These are phyloP conservation scores for Delphinapterus leucas DNA, from an alignment of 2,113 vertebrate genomes.

Conservation along the genomic window DNA sequence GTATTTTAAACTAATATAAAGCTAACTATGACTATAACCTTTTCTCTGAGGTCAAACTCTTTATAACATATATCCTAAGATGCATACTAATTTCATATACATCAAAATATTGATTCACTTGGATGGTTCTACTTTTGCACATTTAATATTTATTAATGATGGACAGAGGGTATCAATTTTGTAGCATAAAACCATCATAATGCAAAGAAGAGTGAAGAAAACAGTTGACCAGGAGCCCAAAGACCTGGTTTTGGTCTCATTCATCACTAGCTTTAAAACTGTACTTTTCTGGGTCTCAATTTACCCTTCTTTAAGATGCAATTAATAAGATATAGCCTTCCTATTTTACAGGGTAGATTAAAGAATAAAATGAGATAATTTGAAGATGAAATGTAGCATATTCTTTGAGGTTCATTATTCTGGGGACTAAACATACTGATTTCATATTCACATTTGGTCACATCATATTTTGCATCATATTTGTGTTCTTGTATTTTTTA, in stretches of 20 bases:
- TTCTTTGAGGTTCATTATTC: background rate
- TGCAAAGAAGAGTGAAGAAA: background rate
- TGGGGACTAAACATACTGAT: background rate
- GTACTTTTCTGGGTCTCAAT: background rate
- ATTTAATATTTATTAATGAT: background rate
- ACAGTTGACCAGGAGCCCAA: background rate
- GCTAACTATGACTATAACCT: background rate
- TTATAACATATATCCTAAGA: background rate
- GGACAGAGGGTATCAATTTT: background rate
- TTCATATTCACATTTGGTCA: background rate
- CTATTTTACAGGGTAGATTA: background rate
- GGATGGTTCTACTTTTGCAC: background rate
- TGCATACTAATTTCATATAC: background rate
- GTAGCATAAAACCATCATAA: background rate
- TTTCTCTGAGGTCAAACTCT: background rate
- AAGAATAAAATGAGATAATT: background rate
- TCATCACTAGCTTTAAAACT: background rate
- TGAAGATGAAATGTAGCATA: background rate
- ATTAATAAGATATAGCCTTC: background rate
- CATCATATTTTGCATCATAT: background rate
- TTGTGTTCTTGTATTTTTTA: background rate
- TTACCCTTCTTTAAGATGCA: background rate
- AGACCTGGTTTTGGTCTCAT: background rate
- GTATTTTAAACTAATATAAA: constrained; percentile 25
- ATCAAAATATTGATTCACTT: background rate